phyloP scores from a whole-genome alignment of 2,797 vertebrate genomes.

The Eidolon dupreanum region DNA sequence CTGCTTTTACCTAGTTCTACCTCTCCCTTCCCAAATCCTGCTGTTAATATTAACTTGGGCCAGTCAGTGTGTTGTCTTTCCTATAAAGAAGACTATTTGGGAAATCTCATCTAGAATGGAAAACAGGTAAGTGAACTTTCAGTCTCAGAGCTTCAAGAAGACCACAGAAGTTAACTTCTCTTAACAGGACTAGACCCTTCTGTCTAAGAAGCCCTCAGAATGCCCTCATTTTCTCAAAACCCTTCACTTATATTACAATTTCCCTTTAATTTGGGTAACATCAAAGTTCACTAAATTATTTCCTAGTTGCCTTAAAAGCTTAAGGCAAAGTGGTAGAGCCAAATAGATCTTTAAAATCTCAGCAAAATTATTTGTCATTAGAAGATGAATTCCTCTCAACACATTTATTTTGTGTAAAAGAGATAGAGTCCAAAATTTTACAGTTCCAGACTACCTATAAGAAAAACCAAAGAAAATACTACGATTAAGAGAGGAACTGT shows the following conservation, averaged over 20 bases:
- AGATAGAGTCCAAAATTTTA: not conserved
- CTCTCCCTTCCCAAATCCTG: not conserved
- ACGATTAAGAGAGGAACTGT: not conserved
- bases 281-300: not conserved
- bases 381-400: not conserved
- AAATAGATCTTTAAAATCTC: not conserved
- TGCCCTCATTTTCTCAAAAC: not conserved
- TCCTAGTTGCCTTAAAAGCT: not conserved
- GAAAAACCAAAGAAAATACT: conserved; percentile 6
- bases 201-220: not conserved
- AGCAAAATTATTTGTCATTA: not conserved
- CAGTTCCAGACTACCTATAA: not conserved
- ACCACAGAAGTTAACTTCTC: not conserved
- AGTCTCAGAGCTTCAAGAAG: not conserved
- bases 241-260: not conserved
- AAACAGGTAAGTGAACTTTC: not conserved
- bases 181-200: not conserved
- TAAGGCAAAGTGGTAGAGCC: not conserved
- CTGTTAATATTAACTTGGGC: not conserved
- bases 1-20: too few relatives aligned
- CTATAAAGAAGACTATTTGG: not conserved
- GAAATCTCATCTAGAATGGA: not conserved
- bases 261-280: not conserved
- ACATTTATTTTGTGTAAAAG: not conserved
- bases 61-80: not conserved